Evolutionary conservation across 1,140 invertebrate species (phyloP), one percentile per base, ranked within the genome.

Genomic region (Pogonus chalceus): DNA sequence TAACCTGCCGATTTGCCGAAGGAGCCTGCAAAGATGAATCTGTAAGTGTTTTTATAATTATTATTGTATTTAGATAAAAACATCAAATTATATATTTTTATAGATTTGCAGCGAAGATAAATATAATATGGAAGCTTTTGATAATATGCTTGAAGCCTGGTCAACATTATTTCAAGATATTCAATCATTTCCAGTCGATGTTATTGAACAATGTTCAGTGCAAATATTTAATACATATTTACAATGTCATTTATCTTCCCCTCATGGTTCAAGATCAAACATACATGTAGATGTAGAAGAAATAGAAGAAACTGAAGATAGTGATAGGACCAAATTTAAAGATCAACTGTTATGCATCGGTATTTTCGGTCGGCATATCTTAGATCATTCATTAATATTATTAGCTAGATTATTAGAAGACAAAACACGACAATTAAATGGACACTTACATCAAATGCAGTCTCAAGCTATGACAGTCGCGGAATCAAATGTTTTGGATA

Each of bases 141-240:
- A 90, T 58, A 81, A 81, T 56, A 83, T 91, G 63, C 71, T 93
- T n/a, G 82, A 85, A 64, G 81, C 83, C 0, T 94, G 90, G 90
- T 75, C 82, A 39, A 75, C 76, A 23, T 71, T 88, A 55, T 67
- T 85, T 7, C 76, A 77, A 56, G 79, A 85, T 23, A 62, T 59
- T 14, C 65, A 75, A 1, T 64, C 72, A 61, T 78, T 82, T 26
- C 79, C 79, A 16, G 60, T 69, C 2, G 76, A 79, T 59, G 73
- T 73, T 50, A 68, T 73, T 52, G 66, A 72, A 57, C 51, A 63
- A 20, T 70, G 57, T 51, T 60, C 72, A 12, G 58, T 67, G 1
- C 72, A 76, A 58, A 77, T 93, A 57, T 91, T 94, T 67, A 85
- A 89, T 64, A 82, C 79, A 9, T 92, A 90, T 65, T 62, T 94